phyloP scores from a whole-genome alignment of 2,888 invertebrate species.

The Frankliniella fusca region DNA sequence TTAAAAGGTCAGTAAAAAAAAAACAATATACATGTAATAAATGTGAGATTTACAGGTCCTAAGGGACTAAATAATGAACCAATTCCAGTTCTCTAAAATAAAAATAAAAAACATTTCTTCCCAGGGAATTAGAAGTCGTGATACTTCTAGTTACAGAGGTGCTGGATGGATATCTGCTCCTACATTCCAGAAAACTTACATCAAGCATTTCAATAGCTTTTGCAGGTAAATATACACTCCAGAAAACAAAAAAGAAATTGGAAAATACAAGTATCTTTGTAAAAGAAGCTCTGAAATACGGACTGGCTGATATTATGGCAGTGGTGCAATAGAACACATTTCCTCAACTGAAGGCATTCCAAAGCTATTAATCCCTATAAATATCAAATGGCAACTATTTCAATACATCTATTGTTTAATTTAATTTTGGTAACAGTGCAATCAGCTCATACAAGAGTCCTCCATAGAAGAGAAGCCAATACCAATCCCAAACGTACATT shows the following conservation, averaged over 20 bases:
- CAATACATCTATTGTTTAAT: neutral
- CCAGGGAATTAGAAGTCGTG: too few species aligned
- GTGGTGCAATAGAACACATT: neutral
- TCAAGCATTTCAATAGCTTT: too few species aligned
- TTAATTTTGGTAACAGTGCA: neutral
- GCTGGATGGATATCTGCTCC: too few species aligned
- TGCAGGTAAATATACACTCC: too few species aligned
- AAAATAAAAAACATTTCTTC: too few species aligned
- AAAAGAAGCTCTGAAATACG: conserved; percentile 8
- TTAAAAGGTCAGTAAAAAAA: too few species aligned
- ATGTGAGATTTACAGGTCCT: too few species aligned
- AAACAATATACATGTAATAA: too few species aligned
- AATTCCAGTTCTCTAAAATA: too few species aligned
- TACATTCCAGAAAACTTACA: too few species aligned
- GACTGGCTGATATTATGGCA: neutral
- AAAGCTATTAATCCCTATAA: neutral
- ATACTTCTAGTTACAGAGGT: too few species aligned
- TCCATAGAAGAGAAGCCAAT: neutral
- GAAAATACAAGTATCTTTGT: neutral
- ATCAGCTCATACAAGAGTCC: neutral
- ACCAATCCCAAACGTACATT: neutral
- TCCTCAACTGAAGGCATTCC: neutral
- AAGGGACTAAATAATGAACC: too few species aligned
- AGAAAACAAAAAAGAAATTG: neutral
- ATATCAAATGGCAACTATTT: neutral